phyloP scores from a whole-genome alignment of 1,140 invertebrate species.

The Apocrypta bakeri region DNA sequence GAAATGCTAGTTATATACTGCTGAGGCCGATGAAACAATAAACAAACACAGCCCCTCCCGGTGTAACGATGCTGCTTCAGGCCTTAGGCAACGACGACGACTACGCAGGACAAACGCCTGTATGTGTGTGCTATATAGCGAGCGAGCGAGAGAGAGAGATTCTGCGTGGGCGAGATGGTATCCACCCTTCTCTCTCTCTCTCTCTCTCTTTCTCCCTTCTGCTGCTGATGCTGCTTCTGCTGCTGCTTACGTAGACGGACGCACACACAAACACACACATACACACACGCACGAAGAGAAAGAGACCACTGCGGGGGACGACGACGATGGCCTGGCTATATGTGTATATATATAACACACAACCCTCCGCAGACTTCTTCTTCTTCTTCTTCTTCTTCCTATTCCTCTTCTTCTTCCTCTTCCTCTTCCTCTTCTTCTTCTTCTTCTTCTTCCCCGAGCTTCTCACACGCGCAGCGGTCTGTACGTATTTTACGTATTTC shows the following conservation, averaged over 20 bases:
- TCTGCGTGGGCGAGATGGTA: constrained; percentile 42
- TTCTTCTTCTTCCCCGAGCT: not conserved
- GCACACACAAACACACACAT: constrained; percentile 13
- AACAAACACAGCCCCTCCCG: not conserved
- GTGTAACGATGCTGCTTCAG: not conserved
- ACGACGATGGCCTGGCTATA: not conserved
- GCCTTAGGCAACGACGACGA: not conserved
- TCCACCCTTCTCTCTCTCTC: constrained; percentile 52
- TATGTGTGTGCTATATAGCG: constrained; percentile 7
- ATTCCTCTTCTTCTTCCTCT: not conserved
- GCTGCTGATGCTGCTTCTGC: no score
- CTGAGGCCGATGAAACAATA: constrained; percentile 4
- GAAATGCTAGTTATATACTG: not conserved
- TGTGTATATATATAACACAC: not conserved
- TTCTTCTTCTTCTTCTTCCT: no score
- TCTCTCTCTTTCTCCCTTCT: not conserved
- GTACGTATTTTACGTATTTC: not conserved
- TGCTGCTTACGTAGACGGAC: not conserved
- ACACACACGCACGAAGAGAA: no score
- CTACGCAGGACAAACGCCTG: not conserved
- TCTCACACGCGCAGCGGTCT: not conserved
- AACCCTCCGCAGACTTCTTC: not conserved
- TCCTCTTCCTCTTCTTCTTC: not conserved
- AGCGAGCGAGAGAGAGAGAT: constrained; percentile 10
- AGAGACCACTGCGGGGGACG: not conserved